Base-by-base conservation (phyloP, 2,797 vertebrate genomes). In the Hypotaenidia okinawae region DNA sequence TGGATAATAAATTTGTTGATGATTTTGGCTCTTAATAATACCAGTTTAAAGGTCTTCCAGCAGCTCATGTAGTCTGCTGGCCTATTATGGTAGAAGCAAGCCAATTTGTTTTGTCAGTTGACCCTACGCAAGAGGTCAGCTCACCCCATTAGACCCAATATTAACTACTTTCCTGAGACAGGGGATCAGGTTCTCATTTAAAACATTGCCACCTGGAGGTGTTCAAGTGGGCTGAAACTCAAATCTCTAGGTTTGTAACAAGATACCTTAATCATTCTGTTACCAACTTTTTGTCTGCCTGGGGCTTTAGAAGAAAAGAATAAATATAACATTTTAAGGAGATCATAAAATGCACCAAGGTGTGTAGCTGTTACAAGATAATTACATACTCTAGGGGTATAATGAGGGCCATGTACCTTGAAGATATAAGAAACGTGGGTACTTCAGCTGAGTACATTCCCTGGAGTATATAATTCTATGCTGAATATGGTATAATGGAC, bases 281-380 rank as follows among this genome's bases (percentile, higher is more conserved):
- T 88, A 66, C 55, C 33, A 90, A 82, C 11, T 87, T 91, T 85
- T 77, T 67, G 49, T 61, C 55, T 87, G 64, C 62, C 88, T 76
- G 37, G 24, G 57, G 47, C 37, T 89, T 87, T 90, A 87, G 76
- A 93, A 91, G 62, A 91, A 90, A 96, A 91, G 24, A 83, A 89
- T 90, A 96, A 92, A 96, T 89, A 83, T 54, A 88, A 77, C 25
- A 73, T 84, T 91, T 90, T 82, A 76, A 95, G 52, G 52, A 90
- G 49, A 81, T 45, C 75, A 89, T 93, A 94, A 94, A 96, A 94
- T 78, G 83, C 83, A 89, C 68, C 24, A 91, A 94, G 52, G 84
- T 94, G 47, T 86, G 55, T 94, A 93, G 87, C 55, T 92, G 13
- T 86, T 93, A 70, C 54, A 77, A 94, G 87, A 81, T 94, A 97